A percentile compares a stretch with the other conserved stretches of the same genome.
phyloP scores from a whole-genome alignment of 2,888 invertebrate species.

The Julus scandinavius region DNA sequence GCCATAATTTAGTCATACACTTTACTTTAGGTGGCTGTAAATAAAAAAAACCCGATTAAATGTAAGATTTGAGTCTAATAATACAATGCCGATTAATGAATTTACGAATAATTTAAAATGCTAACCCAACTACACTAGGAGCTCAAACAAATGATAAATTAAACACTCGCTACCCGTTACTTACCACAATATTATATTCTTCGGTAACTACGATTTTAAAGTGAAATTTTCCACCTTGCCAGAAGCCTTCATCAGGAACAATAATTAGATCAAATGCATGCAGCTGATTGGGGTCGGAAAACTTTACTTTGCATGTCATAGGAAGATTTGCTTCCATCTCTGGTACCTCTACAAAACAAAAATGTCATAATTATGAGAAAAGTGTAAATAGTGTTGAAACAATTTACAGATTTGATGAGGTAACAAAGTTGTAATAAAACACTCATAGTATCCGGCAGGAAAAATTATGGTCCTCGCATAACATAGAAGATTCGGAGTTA shows the following conservation, averaged over 20 bases:
- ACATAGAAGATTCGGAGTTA: too few species aligned
- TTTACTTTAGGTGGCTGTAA: constrained; percentile 88
- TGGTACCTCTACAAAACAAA: constrained; percentile 69
- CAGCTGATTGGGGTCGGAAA: constrained; percentile 84
- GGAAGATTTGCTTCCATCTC: constrained; percentile 90
- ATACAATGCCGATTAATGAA: too few species aligned
- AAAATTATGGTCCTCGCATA: too few species aligned
- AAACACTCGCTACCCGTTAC: too few species aligned
- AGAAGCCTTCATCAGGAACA: constrained; percentile 86
- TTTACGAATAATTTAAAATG: too few species aligned
- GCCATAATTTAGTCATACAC: constrained; percentile 92
- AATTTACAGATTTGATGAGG: too few species aligned
- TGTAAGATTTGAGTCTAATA: too few species aligned
- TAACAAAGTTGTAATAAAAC: too few species aligned
- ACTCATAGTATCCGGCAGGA: too few species aligned
- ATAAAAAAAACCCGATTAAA: background rate
- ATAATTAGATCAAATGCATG: constrained; percentile 83
- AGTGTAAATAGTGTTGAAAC: too few species aligned
- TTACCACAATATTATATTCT: constrained; percentile 96
- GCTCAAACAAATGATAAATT: background rate
- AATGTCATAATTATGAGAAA: background rate
- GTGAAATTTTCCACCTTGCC: constrained; percentile 86
- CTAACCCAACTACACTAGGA: background rate
- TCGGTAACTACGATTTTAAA: constrained; percentile 89
- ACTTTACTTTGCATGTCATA: constrained; percentile 79